phyloP scores from a whole-genome alignment of 2,888 invertebrate species.

The Pachliopta kotzebuea region DNA sequence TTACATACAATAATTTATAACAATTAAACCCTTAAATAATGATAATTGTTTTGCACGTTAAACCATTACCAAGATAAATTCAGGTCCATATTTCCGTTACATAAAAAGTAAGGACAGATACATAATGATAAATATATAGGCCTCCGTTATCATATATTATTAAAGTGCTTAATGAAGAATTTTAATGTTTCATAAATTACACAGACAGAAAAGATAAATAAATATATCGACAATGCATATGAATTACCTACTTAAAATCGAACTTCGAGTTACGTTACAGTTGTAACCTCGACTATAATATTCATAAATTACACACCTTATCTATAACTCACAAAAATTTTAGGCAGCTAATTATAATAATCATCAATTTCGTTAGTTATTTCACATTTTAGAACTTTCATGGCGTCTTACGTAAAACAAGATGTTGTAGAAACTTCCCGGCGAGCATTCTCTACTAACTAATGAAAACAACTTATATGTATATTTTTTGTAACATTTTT shows the following conservation, averaged over 20 bases:
- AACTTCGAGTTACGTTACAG: conserved; percentile 34
- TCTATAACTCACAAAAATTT: conserved; percentile 26
- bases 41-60: conserved; percentile 16
- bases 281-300: conserved; percentile 44
- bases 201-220: conserved; percentile 35
- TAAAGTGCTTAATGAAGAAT: conserved; percentile 22
- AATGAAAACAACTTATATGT: background rate
- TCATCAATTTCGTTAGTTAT: conserved; percentile 18
- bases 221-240: conserved; percentile 49
- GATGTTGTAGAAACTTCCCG: background rate
- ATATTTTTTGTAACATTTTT: background rate
- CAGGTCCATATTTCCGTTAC: background rate
- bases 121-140: conserved; percentile 6
- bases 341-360: conserved; percentile 26
- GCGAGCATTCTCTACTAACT: background rate
- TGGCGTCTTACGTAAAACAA: conserved; percentile 13
- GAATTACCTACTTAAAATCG: conserved; percentile 47
- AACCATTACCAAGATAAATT: background rate
- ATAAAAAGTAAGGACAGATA: conserved; percentile 11
- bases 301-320: conserved; percentile 36
- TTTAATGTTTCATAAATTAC: conserved; percentile 25
- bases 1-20: conserved; percentile 7
- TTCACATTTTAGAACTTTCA: conserved; percentile 9
- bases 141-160: conserved; percentile 14
- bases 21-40: conserved; percentile 7